Percentiles rank a stretch among this genome's conserved stretches.
Conservation (phyloP, 2,888 invertebrate genomes). For the Neoitamus cyanurus region DNA sequence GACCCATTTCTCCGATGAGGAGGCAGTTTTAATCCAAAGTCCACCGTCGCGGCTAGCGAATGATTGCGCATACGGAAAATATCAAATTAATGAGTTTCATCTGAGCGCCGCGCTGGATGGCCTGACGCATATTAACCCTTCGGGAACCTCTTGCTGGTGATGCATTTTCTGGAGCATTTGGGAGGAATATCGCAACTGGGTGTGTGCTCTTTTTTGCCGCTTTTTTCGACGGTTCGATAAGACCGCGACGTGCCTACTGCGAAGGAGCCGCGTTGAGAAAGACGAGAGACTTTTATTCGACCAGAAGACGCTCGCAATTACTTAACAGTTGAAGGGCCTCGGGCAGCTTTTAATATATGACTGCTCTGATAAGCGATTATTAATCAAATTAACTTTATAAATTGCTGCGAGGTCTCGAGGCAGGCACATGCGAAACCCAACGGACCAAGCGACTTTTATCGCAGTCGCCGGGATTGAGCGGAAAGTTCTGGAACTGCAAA, state of each 20-base stretch:
- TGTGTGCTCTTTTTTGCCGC: not conserved
- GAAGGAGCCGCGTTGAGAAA: not conserved
- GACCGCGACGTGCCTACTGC: not conserved
- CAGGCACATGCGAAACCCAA: not conserved
- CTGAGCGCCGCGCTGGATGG: not conserved
- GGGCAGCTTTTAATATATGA: conserved; percentile 6
- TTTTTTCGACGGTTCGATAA: not conserved
- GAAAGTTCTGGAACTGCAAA: not conserved
- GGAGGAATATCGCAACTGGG: not conserved
- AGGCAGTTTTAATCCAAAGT: not conserved
- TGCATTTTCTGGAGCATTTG: not conserved
- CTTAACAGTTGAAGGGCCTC: not conserved
- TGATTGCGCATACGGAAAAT: not conserved
- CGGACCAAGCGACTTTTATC: not conserved
- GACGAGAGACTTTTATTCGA: not conserved
- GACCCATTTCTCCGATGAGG: not conserved
- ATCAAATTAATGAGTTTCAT: conserved; percentile 10
- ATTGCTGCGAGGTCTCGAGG: not conserved
- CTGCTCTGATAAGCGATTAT: conserved; percentile 30
- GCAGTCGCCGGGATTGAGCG: not conserved
- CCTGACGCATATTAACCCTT: not conserved
- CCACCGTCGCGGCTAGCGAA: not conserved
- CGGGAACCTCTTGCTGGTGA: not conserved
- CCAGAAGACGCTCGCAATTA: not conserved
- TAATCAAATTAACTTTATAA: conserved; percentile 32